phyloP scores from a whole-genome alignment of 2,888 invertebrate species.

The Molanna angustata region DNA sequence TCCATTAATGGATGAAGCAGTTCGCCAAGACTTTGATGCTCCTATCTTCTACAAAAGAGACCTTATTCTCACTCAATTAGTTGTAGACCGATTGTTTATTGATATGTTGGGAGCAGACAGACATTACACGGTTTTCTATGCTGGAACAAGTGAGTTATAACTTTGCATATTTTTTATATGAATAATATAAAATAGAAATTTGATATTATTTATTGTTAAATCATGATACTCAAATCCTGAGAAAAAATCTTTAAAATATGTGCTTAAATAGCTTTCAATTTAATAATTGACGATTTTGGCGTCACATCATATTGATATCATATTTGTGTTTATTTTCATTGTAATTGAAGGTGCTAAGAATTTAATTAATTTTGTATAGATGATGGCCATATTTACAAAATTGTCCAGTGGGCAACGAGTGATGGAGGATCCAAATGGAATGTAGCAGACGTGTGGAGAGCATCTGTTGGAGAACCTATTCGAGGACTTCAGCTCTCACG shows the following conservation, averaged over 20 bases:
- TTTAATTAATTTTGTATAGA: conserved; percentile 39
- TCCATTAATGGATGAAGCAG: conserved; percentile 70
- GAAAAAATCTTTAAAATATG: background rate
- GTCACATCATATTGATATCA: background rate
- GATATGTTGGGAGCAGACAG: conserved; percentile 54
- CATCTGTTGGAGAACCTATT: conserved; percentile 56
- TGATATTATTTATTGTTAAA: background rate
- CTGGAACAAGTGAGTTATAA: conserved; percentile 56
- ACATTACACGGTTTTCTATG: conserved; percentile 59
- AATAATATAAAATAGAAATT: background rate
- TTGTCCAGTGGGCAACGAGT: conserved; percentile 58
- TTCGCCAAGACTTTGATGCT: conserved; percentile 59
- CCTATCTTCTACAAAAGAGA: conserved; percentile 64
- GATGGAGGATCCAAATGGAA: conserved; percentile 52
- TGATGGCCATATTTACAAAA: conserved; percentile 61
- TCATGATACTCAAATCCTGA: background rate
- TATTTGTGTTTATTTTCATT: background rate
- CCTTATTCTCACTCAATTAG: conserved; percentile 59
- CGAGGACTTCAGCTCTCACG: conserved; percentile 58
- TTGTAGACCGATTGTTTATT: conserved; percentile 58
- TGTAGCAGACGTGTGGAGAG: conserved; percentile 59
- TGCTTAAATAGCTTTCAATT: background rate
- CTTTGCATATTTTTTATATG: background rate
- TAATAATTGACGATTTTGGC: background rate
- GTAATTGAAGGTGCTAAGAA: background rate